Evolutionary conservation across 37 sponge, comb jelly and placozoan species (phyloP).

Genomic region (Chondrilla cf. caribensis): DNA sequence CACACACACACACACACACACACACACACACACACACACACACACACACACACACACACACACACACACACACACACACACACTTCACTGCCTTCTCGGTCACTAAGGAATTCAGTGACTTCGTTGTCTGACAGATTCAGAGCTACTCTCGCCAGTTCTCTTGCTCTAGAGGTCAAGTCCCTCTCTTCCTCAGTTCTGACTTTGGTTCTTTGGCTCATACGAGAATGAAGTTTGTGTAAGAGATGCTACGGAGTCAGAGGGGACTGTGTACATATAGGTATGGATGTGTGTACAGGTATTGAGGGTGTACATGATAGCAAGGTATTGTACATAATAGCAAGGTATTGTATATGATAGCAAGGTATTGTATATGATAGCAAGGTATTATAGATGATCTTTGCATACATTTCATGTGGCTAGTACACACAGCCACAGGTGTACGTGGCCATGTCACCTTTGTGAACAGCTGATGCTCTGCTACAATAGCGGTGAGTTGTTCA

Average conservation of each 20-base stretch:
- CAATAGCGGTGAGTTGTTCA: neutral
- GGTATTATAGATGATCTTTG: no score
- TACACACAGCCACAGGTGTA: no score
- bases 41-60: neutral
- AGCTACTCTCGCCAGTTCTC: slow-evolving; percentile 33
- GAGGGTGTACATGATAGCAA: no score
- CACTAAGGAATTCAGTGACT: slow-evolving; percentile 31
- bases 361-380: no score
- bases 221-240: no score
- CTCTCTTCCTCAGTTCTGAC: neutral
- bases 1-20: neutral
- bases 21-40: neutral
- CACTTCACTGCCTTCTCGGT: neutral
- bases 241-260: no score
- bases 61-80: neutral
- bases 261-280: no score
- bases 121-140: slow-evolving; percentile 46
- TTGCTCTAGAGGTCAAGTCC: slow-evolving; percentile 7
- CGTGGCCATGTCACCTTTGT: neutral
- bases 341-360: no score
- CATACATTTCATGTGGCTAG: no score
- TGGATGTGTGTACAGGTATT: no score
- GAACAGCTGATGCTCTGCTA: neutral
- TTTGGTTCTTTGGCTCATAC: no score
- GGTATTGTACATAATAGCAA: no score